These are phyloP conservation scores for Hirudo medicinalis DNA, from an alignment of 1,140 invertebrate species.

Conservation along the genomic window DNA sequence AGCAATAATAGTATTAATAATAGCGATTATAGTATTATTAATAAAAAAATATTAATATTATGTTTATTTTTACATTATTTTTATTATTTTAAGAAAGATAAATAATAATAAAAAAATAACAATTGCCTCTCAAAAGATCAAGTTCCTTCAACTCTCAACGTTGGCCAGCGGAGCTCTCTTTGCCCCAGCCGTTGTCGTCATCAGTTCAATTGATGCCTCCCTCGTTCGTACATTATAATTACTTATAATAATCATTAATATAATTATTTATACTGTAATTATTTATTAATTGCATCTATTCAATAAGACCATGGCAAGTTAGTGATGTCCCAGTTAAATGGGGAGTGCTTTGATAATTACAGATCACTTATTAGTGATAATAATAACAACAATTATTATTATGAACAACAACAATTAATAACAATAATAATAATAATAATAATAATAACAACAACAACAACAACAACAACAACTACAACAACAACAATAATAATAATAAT, in stretches of 20 bases:
- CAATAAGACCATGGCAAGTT: background rate
- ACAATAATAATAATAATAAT: background rate
- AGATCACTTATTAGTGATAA: no score
- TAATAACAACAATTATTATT: no score
- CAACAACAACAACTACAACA: no score
- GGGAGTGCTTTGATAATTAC: background rate
- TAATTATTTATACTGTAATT: background rate
- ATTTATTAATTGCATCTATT: background rate
- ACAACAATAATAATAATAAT: no score
- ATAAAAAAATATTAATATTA: background rate
- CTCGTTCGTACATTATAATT: background rate
- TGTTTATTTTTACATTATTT: background rate
- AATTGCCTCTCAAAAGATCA: background rate
- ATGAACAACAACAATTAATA: no score
- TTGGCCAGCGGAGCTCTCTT: background rate
- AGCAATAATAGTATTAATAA: no score
- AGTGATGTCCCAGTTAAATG: background rate
- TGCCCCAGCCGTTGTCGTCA: background rate
- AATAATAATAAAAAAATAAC: no score
- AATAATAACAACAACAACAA: no score
- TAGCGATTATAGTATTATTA: background rate
- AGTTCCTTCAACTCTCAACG: background rate
- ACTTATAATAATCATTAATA: background rate
- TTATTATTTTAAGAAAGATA: no score
- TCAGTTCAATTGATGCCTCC: constrained; percentile 1